Evolutionary conservation across 2,113 vertebrate species (phyloP).

Genomic region (Thamnophis sirtalis): DNA sequence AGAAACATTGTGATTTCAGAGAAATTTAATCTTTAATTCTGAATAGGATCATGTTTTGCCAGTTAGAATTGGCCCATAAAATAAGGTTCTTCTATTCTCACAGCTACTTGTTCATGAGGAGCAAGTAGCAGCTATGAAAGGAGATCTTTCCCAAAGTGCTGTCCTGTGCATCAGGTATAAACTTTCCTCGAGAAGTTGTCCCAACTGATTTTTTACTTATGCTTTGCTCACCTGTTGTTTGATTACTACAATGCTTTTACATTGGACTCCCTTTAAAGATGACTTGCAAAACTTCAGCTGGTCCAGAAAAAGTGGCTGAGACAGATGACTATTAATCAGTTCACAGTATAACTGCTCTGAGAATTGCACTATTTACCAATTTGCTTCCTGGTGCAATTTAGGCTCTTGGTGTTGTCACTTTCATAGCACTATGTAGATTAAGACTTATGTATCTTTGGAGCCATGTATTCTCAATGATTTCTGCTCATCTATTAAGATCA

Average conservation of each 20-base stretch:
- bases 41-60: background rate
- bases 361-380: background rate
- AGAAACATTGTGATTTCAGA: background rate
- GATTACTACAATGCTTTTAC: background rate
- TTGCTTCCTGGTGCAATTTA: background rate
- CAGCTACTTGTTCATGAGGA: background rate
- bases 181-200: background rate
- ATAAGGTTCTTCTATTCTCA: background rate
- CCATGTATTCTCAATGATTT: background rate
- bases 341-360: background rate
- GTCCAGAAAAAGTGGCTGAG: background rate
- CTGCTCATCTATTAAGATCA: background rate
- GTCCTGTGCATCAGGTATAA: background rate
- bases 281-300: background rate
- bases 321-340: background rate
- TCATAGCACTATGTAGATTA: background rate
- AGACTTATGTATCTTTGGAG: background rate
- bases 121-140: background rate
- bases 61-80: background rate
- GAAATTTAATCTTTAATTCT: background rate
- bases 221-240: background rate
- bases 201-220: background rate
- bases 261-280: background rate
- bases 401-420: background rate
- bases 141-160: background rate